phyloP scores from a whole-genome alignment of 2,113 vertebrate species.

The Myanophis thanlyinensis region DNA sequence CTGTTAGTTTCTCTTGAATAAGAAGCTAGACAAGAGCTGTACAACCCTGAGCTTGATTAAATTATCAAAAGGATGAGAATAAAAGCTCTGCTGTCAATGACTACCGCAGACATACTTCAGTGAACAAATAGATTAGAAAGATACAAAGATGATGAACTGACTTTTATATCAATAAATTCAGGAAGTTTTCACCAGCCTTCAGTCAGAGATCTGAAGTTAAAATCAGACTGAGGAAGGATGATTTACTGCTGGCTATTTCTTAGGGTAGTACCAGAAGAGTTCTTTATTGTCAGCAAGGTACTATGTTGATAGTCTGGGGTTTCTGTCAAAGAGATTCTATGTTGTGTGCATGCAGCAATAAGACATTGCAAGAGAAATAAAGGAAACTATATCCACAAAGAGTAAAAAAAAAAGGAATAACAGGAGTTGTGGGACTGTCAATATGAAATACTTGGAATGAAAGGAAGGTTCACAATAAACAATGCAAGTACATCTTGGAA shows the following conservation, averaged over 20 bases:
- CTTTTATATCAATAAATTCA: neutral
- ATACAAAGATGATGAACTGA: neutral
- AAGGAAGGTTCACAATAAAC: neutral
- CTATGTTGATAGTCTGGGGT: neutral
- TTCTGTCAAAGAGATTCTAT: neutral
- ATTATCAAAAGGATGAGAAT: constrained; percentile 24
- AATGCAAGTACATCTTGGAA: neutral
- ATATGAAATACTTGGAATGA: neutral
- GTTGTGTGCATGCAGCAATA: neutral
- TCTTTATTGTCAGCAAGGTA: neutral
- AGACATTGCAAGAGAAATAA: neutral
- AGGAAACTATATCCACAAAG: neutral
- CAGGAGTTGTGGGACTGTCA: neutral
- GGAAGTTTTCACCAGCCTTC: neutral
- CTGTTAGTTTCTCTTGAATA: neutral
- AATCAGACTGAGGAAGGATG: neutral
- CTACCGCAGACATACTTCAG: neutral
- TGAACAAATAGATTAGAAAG: neutral
- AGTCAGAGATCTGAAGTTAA: neutral
- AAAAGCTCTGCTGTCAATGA: constrained; percentile 16
- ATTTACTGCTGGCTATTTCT: neutral
- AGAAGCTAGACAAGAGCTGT: neutral
- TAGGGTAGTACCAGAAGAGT: neutral
- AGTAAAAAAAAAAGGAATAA: neutral
- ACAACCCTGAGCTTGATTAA: constrained; percentile 40